Base-by-base conservation (phyloP, 1,140 invertebrate species). In the Druon quercuslanigerum region DNA sequence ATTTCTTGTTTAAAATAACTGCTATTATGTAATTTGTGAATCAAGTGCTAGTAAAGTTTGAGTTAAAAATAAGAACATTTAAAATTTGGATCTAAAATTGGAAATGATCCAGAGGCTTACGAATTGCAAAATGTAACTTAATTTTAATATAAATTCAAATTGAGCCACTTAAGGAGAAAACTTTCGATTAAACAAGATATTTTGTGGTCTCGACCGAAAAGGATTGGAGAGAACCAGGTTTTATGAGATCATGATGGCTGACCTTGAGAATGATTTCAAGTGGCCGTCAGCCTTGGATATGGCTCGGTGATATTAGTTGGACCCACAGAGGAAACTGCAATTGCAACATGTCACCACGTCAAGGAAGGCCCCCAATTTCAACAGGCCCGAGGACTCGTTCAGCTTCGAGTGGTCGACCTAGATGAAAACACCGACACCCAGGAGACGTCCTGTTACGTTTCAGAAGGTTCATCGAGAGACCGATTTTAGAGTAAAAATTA, bases 261-360 rank as follows among this genome's bases (percentile, higher is more conserved):
- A 90, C 86, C 85, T 86, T 90, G 87, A 85, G 83, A 84, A 87
- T 88, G 78, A 86, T 90, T 90, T 91, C 79, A 89, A 91, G 91
- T 92, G 86, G 84, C 90, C 78, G 87, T 92, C 82, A 92, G 90
- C 84, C 90, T 91, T 83, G 90, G 90, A 78, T 81, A 82, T 72
- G 91, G 91, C 80, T 88, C 90, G 79, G 78, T 90, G 8, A 86
- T 92, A 40, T 84, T 91, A 72, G 82, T 91, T 80, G 89, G 88
- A 40, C 75, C 80, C 2, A 16, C 72, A 56, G 75, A 77, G 25
- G 72, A 80, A 60, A 14, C 74, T 50, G 50, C 56, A 72, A 25
- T 56, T 19, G 72, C 46, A 51, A 16, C 14, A 74, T 74, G 25
- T 54, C 20, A 20, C 50, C 56, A 71, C 40, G n/a, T 51, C 16